Evolutionary conservation across 2,888 invertebrate species (phyloP), one percentile per base, ranked within the genome.

Genomic region (Oxytorus armatus): DNA sequence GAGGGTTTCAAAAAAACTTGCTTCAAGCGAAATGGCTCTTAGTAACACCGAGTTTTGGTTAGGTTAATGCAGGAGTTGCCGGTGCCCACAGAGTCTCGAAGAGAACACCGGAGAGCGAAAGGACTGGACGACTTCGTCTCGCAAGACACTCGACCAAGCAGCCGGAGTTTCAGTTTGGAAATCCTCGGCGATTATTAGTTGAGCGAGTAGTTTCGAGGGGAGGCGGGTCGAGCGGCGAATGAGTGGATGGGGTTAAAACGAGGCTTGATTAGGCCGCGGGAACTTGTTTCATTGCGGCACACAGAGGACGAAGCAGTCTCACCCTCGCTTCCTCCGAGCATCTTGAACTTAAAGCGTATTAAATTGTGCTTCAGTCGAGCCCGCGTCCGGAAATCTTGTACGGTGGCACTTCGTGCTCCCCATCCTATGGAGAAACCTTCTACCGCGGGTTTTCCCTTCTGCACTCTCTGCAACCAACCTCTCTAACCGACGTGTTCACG

Each of bases 311-410:
- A 70, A 75, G 63, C 65, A 65, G 66, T 47, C 78, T 65, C 69
- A 42, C 49, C 59, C 61, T 49, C 18, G 49, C 83, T 83, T 78
- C 81, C 65, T 72, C 29, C 63, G 51, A 53, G 74, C 81, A 75
- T 78, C 63, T 57, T 82, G 84, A 90, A 89, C 90, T 90, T 90
- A 85, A 88, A 90, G 88, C 90, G 87, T 90, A 91, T 91, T 90
- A 91, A 91, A 92, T 90, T 90, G 90, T 88, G 86, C 89, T 90
- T 88, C 86, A 90, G 88, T 88, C 88, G 86, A 88, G 88, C 88
- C 86, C 87, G 87, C 87, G 88, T 82, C 85, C 82, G 81, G 83
- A 81, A 59, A 77, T 77, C 79, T 79, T 78, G 65, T 51, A 68
- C 59, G 78, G 72, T 21, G 73, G 44, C 73, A 53, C 76, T 72